Percentiles rank a stretch among this genome's conserved stretches.
Evolutionary conservation across 1,140 invertebrate species (phyloP).

Genomic region (Leptinotarsa texana): DNA sequence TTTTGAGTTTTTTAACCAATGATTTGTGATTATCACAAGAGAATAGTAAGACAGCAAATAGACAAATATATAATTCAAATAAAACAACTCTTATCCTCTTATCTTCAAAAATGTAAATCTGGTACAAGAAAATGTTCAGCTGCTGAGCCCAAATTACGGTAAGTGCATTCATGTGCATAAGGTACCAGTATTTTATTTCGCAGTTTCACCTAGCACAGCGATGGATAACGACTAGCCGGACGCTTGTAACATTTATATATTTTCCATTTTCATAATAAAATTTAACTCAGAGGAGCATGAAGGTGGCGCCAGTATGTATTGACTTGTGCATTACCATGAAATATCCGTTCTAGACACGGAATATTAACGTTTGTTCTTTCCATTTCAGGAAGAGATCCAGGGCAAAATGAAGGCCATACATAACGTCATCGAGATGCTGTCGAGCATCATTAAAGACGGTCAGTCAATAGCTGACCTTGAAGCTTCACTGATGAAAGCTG

Average conservation of each 20-base stretch:
- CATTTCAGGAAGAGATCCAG: conserved; percentile 74
- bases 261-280: conserved; percentile 21
- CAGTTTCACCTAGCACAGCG: conserved; percentile 33
- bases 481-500: conserved; percentile 10
- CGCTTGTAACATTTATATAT: conserved; percentile 13
- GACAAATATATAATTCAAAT: too few species aligned
- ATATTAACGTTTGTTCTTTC: conserved; percentile 34
- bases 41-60: too few species aligned
- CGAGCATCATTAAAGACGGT: conserved; percentile 71
- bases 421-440: conserved; percentile 83
- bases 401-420: conserved; percentile 80
- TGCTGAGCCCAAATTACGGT: not conserved
- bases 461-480: conserved; percentile 43
- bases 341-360: conserved; percentile 27
- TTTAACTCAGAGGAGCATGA: conserved; percentile 27
- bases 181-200: conserved; percentile 46
- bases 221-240: conserved; percentile 12
- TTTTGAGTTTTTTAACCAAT: too few species aligned
- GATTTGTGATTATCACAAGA: too few species aligned
- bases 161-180: conserved; percentile 21
- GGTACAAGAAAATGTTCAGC: not conserved
- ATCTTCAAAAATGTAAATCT: not conserved
- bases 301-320: conserved; percentile 33
- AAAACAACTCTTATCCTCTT: too few species aligned
- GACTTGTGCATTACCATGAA: not conserved